Conservation (phyloP, 2,797 vertebrate genomes). For the Silurus aristotelis region DNA sequence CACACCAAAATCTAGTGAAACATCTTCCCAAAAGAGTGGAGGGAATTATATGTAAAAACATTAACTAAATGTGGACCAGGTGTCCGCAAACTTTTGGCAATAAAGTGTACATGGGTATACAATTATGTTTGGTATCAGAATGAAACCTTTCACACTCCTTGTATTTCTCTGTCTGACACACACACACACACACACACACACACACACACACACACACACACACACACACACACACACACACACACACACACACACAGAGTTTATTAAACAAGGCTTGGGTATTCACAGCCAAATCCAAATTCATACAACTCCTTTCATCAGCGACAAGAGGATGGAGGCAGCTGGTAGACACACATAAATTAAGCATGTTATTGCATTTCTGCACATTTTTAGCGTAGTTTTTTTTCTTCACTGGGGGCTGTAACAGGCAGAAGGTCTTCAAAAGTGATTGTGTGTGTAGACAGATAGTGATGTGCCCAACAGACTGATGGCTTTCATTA, state of each 20-base stretch:
- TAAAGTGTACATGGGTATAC: neutral
- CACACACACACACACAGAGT: slow-evolving; percentile 8
- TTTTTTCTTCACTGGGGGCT: neutral
- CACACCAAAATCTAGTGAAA: too few relatives aligned
- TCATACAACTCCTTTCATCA: slow-evolving; percentile 20
- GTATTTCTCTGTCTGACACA: neutral
- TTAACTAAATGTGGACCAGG: too few relatives aligned
- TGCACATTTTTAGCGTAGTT: slow-evolving; percentile 22
- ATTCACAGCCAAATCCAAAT: slow-evolving; percentile 35
- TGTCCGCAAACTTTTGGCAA: too few relatives aligned
- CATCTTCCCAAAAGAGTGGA: too few relatives aligned
- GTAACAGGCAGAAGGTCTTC: neutral
- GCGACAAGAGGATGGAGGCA: slow-evolving; percentile 29
- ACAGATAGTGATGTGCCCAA: slow-evolving; percentile 27
- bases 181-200: too few relatives aligned
- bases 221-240: neutral
- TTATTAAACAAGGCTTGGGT: slow-evolving; percentile 28
- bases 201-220: too few relatives aligned
- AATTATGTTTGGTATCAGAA: neutral
- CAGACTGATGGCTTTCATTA: slow-evolving; percentile 43
- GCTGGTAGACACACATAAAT: slow-evolving; percentile 42
- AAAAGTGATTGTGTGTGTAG: slow-evolving; percentile 19
- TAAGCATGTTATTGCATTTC: slow-evolving; percentile 45
- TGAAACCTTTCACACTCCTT: neutral
- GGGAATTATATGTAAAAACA: too few relatives aligned